Percentiles rank a stretch among this genome's conserved stretches.
These are phyloP conservation scores for Tribolium madens DNA, from an alignment of 1,140 invertebrate genomes.

Conservation along the genomic window DNA sequence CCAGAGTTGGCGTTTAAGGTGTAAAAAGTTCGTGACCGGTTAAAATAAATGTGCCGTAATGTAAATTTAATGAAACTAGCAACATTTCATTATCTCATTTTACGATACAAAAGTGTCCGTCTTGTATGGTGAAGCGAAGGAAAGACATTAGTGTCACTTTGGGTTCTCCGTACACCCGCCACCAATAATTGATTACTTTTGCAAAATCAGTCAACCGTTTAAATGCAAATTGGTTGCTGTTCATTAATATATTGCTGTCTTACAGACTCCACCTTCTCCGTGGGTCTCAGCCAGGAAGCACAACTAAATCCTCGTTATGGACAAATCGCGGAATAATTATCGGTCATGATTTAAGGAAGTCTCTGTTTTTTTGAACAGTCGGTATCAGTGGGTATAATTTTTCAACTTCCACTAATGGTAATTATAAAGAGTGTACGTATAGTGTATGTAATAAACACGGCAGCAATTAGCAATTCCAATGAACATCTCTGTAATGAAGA, in stretches of 20 bases:
- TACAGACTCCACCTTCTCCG: constrained; percentile 8
- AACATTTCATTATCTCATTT: constrained; percentile 44
- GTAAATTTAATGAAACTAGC: constrained; percentile 43
- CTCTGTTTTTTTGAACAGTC: background rate
- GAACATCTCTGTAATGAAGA: constrained; percentile 39
- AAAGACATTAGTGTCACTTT: constrained; percentile 44
- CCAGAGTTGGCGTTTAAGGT: too few species aligned
- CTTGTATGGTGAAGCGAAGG: constrained; percentile 24
- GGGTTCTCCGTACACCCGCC: constrained; percentile 37
- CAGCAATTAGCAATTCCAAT: constrained; percentile 47
- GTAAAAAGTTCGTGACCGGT: constrained; percentile 35
- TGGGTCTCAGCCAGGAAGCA: constrained; percentile 26
- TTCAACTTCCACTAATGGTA: constrained; percentile 36
- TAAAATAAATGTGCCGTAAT: constrained; percentile 43
- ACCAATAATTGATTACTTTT: constrained; percentile 46
- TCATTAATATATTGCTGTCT: constrained; percentile 34
- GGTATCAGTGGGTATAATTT: constrained; percentile 17
- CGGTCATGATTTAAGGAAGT: constrained; percentile 29
- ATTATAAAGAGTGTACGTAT: constrained; percentile 33
- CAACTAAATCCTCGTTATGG: constrained; percentile 9
- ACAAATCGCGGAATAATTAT: constrained; percentile 26
- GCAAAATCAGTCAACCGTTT: constrained; percentile 42
- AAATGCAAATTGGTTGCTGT: constrained; percentile 45
- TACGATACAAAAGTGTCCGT: constrained; percentile 41
- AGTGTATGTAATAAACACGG: constrained; percentile 42